A percentile compares a stretch with the other conserved stretches of the same genome.
phyloP scores from a whole-genome alignment of 2,888 invertebrate species.

The Colostygia pectinataria region DNA sequence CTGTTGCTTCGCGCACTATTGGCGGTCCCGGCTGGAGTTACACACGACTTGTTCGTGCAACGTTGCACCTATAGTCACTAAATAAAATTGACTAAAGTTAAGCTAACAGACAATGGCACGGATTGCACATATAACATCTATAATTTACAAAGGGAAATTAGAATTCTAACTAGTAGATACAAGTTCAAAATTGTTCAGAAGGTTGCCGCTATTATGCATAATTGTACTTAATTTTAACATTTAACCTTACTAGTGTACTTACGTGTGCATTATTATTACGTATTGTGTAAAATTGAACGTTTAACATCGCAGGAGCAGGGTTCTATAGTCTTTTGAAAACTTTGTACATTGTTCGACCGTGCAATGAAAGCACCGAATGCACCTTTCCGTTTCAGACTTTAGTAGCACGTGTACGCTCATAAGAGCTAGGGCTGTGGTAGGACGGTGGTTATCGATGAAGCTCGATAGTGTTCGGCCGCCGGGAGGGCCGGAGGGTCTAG shows the following conservation, averaged over 20 bases:
- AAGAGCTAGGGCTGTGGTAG: slow-evolving; percentile 34
- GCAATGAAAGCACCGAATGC: slow-evolving; percentile 67
- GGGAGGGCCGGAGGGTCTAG: slow-evolving; percentile 51
- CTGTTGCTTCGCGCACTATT: slow-evolving; percentile 44
- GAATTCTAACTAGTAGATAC: slow-evolving; percentile 62
- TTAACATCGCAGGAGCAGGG: slow-evolving; percentile 44
- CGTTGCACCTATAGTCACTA: slow-evolving; percentile 51
- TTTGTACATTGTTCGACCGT: slow-evolving; percentile 48
- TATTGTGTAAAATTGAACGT: slow-evolving; percentile 72
- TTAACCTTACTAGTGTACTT: slow-evolving; percentile 71
- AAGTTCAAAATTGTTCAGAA: slow-evolving; percentile 67
- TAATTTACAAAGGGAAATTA: slow-evolving; percentile 68
- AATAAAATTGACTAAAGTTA: slow-evolving; percentile 75
- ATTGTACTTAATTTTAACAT: slow-evolving; percentile 71
- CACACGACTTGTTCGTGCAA: slow-evolving; percentile 37
- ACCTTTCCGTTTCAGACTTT: slow-evolving; percentile 66
- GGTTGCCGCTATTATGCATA: slow-evolving; percentile 56
- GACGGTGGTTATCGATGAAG: slow-evolving; percentile 52
- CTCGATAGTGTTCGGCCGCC: slow-evolving; percentile 52
- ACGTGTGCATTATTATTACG: slow-evolving; percentile 77
- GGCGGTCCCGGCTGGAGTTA: slow-evolving; percentile 41
- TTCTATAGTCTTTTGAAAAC: slow-evolving; percentile 31
- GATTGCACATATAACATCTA: slow-evolving; percentile 79
- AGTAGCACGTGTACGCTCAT: slow-evolving; percentile 39
- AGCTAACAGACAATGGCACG: slow-evolving; percentile 82